Conservation (phyloP, 2,888 invertebrate genomes). For the Ormyrus labotus region DNA sequence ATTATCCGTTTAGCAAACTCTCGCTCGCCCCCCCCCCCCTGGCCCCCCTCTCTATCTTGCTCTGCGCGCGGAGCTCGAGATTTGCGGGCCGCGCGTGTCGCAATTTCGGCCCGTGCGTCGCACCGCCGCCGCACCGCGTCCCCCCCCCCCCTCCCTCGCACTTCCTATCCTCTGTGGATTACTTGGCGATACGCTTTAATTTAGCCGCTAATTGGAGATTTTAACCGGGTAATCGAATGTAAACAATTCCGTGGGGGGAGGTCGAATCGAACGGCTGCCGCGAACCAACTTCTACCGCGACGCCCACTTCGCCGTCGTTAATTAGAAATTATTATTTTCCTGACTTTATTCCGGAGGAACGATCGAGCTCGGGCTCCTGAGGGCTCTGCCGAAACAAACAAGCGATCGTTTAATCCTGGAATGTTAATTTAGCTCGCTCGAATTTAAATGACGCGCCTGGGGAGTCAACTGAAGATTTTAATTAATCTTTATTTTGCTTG, state of each 20-base stretch:
- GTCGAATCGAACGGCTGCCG: not conserved
- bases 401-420: too few relatives aligned
- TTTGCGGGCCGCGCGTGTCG: conserved; percentile 48
- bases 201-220: conserved; percentile 52
- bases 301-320: conserved; percentile 16
- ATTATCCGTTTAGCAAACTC: conserved; percentile 55
- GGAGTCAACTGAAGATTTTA: too few relatives aligned
- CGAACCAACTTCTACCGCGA: not conserved
- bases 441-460: too few relatives aligned
- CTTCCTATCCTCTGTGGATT: conserved; percentile 41
- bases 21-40: not conserved
- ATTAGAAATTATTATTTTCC: conserved; percentile 27
- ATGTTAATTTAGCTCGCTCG: too few relatives aligned
- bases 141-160: too few relatives aligned
- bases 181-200: conserved; percentile 54
- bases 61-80: conserved; percentile 23
- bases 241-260: conserved; percentile 35
- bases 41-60: too few relatives aligned
- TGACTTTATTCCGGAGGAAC: too few relatives aligned
- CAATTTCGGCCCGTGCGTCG: conserved; percentile 43
- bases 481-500: conserved; percentile 10
- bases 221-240: conserved; percentile 51
- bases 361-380: too few relatives aligned
- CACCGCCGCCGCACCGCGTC: not conserved
- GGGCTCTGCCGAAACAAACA: too few relatives aligned